Percentiles rank a stretch among this genome's conserved stretches.
phyloP scores from a whole-genome alignment of 1,140 invertebrate genomes.

The Eubasilissa regina region DNA sequence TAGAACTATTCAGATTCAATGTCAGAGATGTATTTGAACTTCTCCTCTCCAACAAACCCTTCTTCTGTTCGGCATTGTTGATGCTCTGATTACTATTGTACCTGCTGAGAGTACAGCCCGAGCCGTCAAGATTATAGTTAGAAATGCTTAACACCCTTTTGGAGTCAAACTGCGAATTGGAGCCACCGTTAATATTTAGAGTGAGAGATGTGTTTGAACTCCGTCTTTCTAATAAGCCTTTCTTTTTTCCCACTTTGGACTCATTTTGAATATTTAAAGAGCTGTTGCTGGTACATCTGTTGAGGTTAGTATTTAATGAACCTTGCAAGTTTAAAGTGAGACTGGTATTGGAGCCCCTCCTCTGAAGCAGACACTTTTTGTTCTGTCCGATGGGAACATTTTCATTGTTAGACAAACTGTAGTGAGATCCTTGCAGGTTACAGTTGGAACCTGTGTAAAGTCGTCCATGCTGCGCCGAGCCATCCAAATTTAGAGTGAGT shows the following conservation, averaged over 20 bases:
- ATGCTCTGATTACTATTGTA: constrained; percentile 71
- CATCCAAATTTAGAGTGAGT: constrained; percentile 77
- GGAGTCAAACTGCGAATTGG: constrained; percentile 63
- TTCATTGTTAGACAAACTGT: constrained; percentile 57
- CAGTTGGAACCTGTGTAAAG: constrained; percentile 50
- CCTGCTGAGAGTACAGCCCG: constrained; percentile 68
- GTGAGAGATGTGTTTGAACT: constrained; percentile 70
- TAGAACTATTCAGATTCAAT: constrained; percentile 61
- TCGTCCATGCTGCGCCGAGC: constrained; percentile 46
- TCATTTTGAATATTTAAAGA: constrained; percentile 69
- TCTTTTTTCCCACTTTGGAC: constrained; percentile 69
- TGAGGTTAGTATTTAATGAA: constrained; percentile 67
- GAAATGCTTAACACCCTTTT: constrained; percentile 70
- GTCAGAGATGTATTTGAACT: constrained; percentile 70
- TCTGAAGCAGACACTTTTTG: constrained; percentile 82
- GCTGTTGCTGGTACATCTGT: constrained; percentile 73
- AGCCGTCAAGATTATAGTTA: constrained; percentile 70
- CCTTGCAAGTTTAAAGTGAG: constrained; percentile 79
- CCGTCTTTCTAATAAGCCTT: constrained; percentile 73
- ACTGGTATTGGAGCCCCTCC: constrained; percentile 91
- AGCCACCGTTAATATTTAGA: constrained; percentile 62
- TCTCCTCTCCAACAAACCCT: constrained; percentile 67
- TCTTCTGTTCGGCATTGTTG: constrained; percentile 65
- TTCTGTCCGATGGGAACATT: constrained; percentile 62
- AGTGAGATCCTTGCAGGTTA: constrained; percentile 59